Base-by-base conservation (phyloP, 2,888 invertebrate genomes). In the Meiosimyza platycephala region DNA sequence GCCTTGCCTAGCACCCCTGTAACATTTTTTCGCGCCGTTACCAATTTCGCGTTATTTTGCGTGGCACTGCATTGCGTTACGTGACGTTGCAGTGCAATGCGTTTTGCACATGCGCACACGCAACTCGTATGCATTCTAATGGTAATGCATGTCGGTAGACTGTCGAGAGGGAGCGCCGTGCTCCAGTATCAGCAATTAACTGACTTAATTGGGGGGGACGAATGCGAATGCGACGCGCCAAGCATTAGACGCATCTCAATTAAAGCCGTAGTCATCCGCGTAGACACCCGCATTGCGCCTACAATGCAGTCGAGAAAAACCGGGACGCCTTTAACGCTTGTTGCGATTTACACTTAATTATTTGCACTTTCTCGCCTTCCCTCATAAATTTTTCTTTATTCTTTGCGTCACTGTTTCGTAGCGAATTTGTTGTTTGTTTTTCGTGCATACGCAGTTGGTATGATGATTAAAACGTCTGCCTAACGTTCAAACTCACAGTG, bases 171-270 rank as follows among this genome's bases (percentile, higher is more conserved):
- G 48, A 50, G 18, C 50, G 57, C 57, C 13, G 57, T 57, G 28
- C 22, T 28, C 6, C 7, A 63, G 16, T 15, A 5, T n/a, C 28
- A 52, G 28, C 54, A 33, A 66, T 66, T 52, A 66, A 51, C 52
- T 54, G 52, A 12, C 16, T 52, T 52, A 54, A 66, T 66, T 66
- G 52, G 65, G 33, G 33, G 28, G 33, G 40, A 40, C 40, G 40
- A 40, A 40, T 40, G 33, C 28, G 52, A 28, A 40, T 54, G 65
- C 33, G 65, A 16, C 52, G 65, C 50, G 50, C n/a, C 13, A 28
- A 22, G 52, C 52, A 33, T 65, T 16, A 40, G 18, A 63, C 63
- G 63, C 63, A 63, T 63, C 62, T 62, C 62, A 62, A 47, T 47
- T 47, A n/a, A 47, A 63, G 16, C 63, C 40, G 28, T 28, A 28